Evolutionary conservation across 2,113 vertebrate species (phyloP).

Genomic region (Grantiella picta): DNA sequence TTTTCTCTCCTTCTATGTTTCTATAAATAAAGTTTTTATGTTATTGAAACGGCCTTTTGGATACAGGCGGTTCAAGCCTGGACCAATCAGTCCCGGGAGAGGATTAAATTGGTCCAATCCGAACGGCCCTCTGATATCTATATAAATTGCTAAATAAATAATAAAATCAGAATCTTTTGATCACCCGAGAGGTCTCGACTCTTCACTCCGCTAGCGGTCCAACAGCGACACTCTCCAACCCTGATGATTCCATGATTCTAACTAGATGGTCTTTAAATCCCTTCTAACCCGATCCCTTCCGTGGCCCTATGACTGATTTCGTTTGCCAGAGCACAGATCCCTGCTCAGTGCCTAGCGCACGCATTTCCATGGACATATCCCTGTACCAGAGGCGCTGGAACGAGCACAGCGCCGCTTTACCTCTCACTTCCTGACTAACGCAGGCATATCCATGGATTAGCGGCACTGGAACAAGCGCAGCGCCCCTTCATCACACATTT

Average conservation of each 20-base stretch:
- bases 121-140: too few relatives aligned
- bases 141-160: too few relatives aligned
- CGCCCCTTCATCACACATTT: fast-evolving
- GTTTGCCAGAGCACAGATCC: background rate
- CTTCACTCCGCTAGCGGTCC: too few relatives aligned
- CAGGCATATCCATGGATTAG: background rate
- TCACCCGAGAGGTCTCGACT: too few relatives aligned
- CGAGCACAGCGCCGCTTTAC: too few relatives aligned
- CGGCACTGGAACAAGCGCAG: background rate
- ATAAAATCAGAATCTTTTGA: too few relatives aligned
- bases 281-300: background rate
- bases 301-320: fast-evolving
- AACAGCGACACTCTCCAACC: background rate
- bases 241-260: background rate
- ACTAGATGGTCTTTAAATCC: background rate
- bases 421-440: background rate
- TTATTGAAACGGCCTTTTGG: too few relatives aligned
- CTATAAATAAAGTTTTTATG: too few relatives aligned
- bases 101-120: too few relatives aligned
- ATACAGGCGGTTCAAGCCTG: too few relatives aligned
- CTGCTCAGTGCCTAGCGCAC: background rate
- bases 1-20: too few relatives aligned
- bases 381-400: fast-evolving
- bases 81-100: too few relatives aligned
- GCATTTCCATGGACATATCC: background rate